Base-by-base conservation (phyloP, 2,888 invertebrate species). In the Norana najaformis region DNA sequence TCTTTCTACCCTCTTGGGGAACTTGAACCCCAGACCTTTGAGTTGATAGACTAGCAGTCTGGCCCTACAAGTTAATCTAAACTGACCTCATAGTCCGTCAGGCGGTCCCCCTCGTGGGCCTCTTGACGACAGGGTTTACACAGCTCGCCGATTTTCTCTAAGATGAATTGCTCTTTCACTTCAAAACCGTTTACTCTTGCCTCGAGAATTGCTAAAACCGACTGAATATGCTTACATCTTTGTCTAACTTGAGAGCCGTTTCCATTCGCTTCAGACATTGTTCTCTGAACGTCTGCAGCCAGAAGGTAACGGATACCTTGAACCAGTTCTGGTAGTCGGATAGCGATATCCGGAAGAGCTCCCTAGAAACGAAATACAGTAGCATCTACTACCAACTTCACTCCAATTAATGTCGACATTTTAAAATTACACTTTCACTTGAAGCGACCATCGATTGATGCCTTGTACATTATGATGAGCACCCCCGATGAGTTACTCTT, bases 291-390 rank as follows among this genome's bases (percentile, higher is more conserved):
- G 93, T 94, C 91, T 94, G 94, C 88, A 94, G 92, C 94, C 94
- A 94, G 92, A 93, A 94, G 0, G 93, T 93, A 90, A 94, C 92
- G 0, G 94, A 91, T 88, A 93, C 93, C 89, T 93, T 92, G 92
- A 94, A 94, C 94, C 94, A 94, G 35, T 92, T 90, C 91, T 94
- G 94, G 91, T 94, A 94, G 38, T 93, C 92, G 35, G 92, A 90
- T 39, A 94, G 90, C 3, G 92, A 91, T 91, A 94, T 91, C 18
- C 93, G 91, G 91, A 93, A 94, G 91, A 93, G 88, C 88, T 94
- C 94, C 90, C 94, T 94, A 92, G 92, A 92, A 90, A 39, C 41
- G 38, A n/a, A 88, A 85, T 85, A 30, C 20, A n/a, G 20, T 85
- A 20, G 30, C 23, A 35, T 34, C 88, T 88, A n/a, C 14, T 88